Evolutionary conservation across 1,140 invertebrate genomes (phyloP), one percentile per base, ranked within the genome.

Genomic region (Neotoxoptera formosana): DNA sequence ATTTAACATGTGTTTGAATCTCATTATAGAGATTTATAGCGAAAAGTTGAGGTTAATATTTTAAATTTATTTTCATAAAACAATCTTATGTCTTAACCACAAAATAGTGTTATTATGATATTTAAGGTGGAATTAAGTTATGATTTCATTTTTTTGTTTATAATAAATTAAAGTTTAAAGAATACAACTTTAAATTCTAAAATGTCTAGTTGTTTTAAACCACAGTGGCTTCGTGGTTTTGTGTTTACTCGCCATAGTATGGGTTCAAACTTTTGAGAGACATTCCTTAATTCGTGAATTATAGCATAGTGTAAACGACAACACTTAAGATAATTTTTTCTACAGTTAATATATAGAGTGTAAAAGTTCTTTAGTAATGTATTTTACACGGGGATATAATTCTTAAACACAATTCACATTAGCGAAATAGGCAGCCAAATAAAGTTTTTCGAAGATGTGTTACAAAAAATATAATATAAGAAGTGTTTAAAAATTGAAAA

Each of bases 351-450:
- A 56, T 56, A 89, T 89, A 21, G 20, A 23, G 34, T 36, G 9
- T 41, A 30, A 89, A 89, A 89, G 51, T 56, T 56, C 23, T n/a
- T 48, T 48, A 21, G 7, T 89, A 89, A 89, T 87, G 3, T 89
- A 11, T 56, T 56, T 41, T 89, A 56, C 45, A 89, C 30, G 3
- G 14, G 4, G 9, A 7, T 56, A 41, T 53, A 56, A 89, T 36
- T 41, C 48, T 23, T 89, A 56, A 36, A 56, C 53, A 89, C n/a
- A 53, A 53, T 89, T 14, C 34, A 89, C 88, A 25, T 89, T 89
- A 89, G 21, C 51, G 17, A 56, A 89, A 56, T 23, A 41, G 51
- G 6, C 17, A 56, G 21, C 36, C 53, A 36, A 53, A 36, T 51
- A 89, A 89, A 56, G 53, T 34, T 89, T 56, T 21, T 1, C 2